A percentile compares a stretch with the other conserved stretches of the same genome.
These are phyloP conservation scores for Eupelmus urozonus DNA, from an alignment of 2,888 invertebrate genomes.

Conservation along the genomic window DNA sequence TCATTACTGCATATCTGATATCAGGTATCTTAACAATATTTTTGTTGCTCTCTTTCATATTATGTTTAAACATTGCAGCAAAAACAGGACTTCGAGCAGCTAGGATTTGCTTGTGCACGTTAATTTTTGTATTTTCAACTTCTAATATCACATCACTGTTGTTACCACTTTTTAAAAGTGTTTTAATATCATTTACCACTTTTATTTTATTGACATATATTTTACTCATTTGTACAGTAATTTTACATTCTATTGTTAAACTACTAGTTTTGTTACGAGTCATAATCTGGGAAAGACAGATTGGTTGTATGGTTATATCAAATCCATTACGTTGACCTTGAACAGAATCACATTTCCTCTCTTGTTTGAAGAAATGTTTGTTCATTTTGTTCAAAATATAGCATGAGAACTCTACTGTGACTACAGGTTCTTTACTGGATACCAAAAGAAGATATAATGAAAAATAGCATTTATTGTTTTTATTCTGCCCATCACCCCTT, in stretches of 20 bases:
- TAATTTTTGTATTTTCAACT: background rate
- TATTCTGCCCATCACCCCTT: slow-evolving; percentile 14
- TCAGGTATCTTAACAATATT: slow-evolving; percentile 13
- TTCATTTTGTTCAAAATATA: background rate
- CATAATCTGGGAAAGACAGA: background rate
- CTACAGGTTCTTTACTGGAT: slow-evolving; percentile 14
- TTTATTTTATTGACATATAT: slow-evolving; percentile 5
- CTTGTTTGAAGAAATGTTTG: background rate
- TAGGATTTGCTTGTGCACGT: slow-evolving; percentile 5
- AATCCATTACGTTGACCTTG: background rate
- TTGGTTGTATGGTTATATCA: background rate
- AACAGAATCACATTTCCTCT: background rate
- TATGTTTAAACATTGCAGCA: slow-evolving; percentile 16
- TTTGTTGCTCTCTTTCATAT: slow-evolving; percentile 11
- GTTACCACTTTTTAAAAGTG: background rate
- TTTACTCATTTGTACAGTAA: background rate
- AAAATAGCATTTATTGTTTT: background rate
- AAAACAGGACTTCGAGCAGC: slow-evolving; percentile 10
- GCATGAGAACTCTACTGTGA: background rate
- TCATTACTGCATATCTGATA: background rate
- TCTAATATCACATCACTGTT: background rate
- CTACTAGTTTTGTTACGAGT: background rate
- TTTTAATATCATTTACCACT: background rate
- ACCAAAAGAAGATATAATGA: slow-evolving; percentile 13
- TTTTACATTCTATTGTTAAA: background rate